phyloP scores from a whole-genome alignment of 2,113 vertebrate species.

The Aphyosemion australe region DNA sequence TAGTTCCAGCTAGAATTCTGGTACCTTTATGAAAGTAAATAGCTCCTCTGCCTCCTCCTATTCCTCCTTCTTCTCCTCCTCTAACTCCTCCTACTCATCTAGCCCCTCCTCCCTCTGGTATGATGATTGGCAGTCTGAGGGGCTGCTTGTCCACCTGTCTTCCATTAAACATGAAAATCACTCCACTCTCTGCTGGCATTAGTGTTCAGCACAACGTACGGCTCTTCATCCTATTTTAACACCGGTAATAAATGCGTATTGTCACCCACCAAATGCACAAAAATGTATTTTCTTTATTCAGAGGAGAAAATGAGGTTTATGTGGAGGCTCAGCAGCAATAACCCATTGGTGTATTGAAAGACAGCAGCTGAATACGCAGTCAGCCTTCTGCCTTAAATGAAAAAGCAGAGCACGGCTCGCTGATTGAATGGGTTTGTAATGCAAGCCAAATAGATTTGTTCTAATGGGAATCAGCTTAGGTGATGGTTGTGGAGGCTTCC shows the following conservation, averaged over 20 bases:
- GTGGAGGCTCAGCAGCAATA: constrained; percentile 55
- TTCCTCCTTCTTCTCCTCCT: too few relatives aligned
- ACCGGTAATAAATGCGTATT: constrained; percentile 43
- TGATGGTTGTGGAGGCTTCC: constrained; percentile 56
- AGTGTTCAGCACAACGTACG: too few relatives aligned
- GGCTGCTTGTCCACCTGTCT: constrained; percentile 43
- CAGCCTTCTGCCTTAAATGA: constrained; percentile 55
- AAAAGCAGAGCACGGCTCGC: constrained; percentile 50
- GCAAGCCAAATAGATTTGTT: constrained; percentile 73
- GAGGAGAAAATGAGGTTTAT: constrained; percentile 54
- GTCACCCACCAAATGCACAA: constrained; percentile 36
- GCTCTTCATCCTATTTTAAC: too few relatives aligned
- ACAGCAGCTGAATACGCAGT: constrained; percentile 56
- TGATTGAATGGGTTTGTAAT: constrained; percentile 73
- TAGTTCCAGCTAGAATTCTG: too few relatives aligned
- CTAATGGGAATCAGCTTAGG: constrained; percentile 65
- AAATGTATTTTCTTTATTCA: constrained; percentile 28
- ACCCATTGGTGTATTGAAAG: constrained; percentile 54
- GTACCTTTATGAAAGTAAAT: too few relatives aligned
- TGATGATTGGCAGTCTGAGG: constrained; percentile 18
- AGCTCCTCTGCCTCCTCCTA: too few relatives aligned
- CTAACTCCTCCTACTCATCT: too few relatives aligned
- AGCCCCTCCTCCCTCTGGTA: constrained; percentile 42
- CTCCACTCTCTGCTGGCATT: too few relatives aligned
- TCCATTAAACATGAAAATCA: constrained; percentile 55